Percentiles rank a stretch among this genome's conserved stretches.
These are phyloP conservation scores for Enoplolaimus lenunculus DNA, from an alignment of 2,888 invertebrate species.

Conservation along the genomic window DNA sequence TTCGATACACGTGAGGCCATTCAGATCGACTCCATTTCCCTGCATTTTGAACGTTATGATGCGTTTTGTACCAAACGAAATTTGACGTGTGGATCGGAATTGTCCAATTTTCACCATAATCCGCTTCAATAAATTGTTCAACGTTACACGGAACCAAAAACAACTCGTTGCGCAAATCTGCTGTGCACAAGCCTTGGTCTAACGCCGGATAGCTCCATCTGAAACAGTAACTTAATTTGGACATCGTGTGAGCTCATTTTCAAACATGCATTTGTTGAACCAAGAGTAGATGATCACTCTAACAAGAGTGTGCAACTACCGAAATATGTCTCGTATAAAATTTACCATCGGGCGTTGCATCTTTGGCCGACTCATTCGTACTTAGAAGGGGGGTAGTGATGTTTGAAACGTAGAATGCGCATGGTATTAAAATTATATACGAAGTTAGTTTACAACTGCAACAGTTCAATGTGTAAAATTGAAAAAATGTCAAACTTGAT, in stretches of 20 bases:
- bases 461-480: no score
- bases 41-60: conserved; percentile 13
- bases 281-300: no score
- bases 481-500: neutral
- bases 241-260: neutral
- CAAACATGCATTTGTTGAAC: neutral
- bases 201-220: conserved; percentile 22
- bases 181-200: conserved; percentile 5
- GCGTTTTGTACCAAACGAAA: conserved; percentile 19
- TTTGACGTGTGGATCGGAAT: conserved; percentile 13
- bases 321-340: neutral
- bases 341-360: no score
- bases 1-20: neutral
- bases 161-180: conserved; percentile 15
- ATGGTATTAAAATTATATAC: no score
- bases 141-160: conserved; percentile 23
- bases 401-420: no score
- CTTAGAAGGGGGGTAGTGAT: neutral
- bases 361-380: neutral
- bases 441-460: no score
- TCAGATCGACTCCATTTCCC: conserved; percentile 12
- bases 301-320: no score
- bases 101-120: conserved; percentile 22
- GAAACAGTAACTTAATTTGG: no score
- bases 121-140: conserved; percentile 16